phyloP scores from a whole-genome alignment of 2,797 vertebrate genomes.

The Bryconaethiops microstoma region DNA sequence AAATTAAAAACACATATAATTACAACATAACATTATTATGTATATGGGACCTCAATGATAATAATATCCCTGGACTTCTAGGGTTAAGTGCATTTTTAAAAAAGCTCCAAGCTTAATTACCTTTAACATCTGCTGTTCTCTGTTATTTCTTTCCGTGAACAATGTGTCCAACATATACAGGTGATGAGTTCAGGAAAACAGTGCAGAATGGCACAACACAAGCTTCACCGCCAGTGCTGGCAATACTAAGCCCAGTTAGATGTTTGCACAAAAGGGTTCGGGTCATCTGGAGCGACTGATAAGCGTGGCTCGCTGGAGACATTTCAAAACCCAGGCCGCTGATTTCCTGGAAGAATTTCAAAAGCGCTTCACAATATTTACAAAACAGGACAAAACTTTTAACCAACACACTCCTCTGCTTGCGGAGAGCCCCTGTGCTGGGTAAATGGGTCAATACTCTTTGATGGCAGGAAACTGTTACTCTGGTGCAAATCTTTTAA shows the following conservation, averaged over 20 bases:
- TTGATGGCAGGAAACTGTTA: constrained; percentile 20
- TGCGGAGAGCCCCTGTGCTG: not conserved
- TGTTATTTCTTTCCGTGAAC: not conserved
- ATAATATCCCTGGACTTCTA: too few species aligned
- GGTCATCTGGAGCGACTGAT: constrained; percentile 18
- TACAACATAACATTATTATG: too few species aligned
- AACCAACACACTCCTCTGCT: not conserved
- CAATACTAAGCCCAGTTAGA: not conserved
- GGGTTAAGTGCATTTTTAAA: not conserved
- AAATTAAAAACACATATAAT: too few species aligned
- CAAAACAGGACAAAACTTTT: constrained; percentile 30
- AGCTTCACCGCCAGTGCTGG: not conserved
- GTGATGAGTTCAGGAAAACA: not conserved
- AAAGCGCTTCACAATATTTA: constrained; percentile 40
- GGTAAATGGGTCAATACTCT: constrained; percentile 42
- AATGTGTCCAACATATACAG: not conserved
- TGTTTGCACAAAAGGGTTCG: constrained; percentile 15
- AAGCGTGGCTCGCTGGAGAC: constrained; percentile 3
- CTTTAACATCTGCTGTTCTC: not conserved
- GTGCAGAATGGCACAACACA: not conserved
- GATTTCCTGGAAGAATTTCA: constrained; percentile 40
- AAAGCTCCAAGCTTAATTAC: not conserved
- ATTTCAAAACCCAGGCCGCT: not conserved
- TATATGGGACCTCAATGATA: too few species aligned
- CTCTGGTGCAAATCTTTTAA: constrained; percentile 9